phyloP scores from a whole-genome alignment of 1,140 invertebrate genomes.

The Ooceraea biroi region DNA sequence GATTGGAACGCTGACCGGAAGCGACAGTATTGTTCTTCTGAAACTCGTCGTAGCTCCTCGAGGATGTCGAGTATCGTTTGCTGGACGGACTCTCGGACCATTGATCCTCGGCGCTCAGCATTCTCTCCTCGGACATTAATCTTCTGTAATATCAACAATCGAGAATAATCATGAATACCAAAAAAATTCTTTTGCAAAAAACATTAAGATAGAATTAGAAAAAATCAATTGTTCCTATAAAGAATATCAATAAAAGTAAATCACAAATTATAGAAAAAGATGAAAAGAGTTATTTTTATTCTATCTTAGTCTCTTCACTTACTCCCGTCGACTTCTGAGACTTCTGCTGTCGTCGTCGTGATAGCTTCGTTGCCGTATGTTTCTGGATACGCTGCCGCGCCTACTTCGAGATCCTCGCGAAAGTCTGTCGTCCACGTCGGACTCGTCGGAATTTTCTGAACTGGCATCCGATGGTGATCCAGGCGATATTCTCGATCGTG shows the following conservation, averaged over 20 bases:
- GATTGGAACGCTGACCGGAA: constrained; percentile 63
- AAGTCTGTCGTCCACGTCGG: constrained; percentile 86
- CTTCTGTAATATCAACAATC: constrained; percentile 67
- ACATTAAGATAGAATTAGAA: not conserved
- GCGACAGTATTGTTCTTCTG: constrained; percentile 62
- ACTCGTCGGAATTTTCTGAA: constrained; percentile 87
- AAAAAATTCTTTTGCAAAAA: not conserved
- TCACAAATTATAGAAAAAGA: not conserved
- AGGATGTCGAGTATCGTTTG: constrained; percentile 66
- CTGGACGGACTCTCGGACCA: constrained; percentile 76
- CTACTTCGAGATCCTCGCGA: constrained; percentile 84
- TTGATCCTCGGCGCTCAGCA: constrained; percentile 78
- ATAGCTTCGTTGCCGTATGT: constrained; percentile 75
- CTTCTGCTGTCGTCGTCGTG: constrained; percentile 79
- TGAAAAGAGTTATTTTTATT: not conserved
- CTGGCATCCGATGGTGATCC: constrained; percentile 85
- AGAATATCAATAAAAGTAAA: not conserved
- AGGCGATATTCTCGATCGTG: constrained; percentile 81
- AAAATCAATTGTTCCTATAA: not conserved
- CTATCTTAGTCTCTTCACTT: constrained; percentile 35
- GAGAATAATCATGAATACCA: not conserved
- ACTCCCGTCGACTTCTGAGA: constrained; percentile 79
- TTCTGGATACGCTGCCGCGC: constrained; percentile 75
- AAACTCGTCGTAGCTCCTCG: constrained; percentile 66
- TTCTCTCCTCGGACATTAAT: constrained; percentile 81